Base-by-base conservation (phyloP, 2,888 invertebrate genomes). In the Hypercompe scribonia region DNA sequence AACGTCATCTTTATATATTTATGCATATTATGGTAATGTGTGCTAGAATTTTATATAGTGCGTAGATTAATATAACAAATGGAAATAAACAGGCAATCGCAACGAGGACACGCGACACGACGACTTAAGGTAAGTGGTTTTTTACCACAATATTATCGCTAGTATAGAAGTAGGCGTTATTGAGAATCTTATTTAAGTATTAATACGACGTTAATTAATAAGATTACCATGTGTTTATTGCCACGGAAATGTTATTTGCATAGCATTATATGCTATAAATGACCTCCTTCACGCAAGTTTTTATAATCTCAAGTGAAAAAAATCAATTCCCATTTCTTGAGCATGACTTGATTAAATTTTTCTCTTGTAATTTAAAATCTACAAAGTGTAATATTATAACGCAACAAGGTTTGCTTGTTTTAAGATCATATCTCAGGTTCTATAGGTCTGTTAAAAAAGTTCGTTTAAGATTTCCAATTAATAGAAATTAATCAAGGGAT, bases 21-120 rank as follows among this genome's bases (percentile, higher is more conserved):
- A 77, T 81, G 74, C 72, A 82, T 78, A 81, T 80, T 39, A 39
- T n/a, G 67, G 79, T 82, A 82, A 82, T 82, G 75, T 11, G 71
- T 80, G 74, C 36, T 36, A 36, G 4, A 36, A 36, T 36, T 36
- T 36, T 36, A 36, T 36, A 36, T 36, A 36, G 36, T 36, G 8
- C 36, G 36, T 36, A 36, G 36, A 36, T 36, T 36, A 36, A 11
- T 39, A 11, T 39, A 11, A 7, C 39, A 39, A 2, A 11, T 39
- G 11, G 10, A 5, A 39, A 39, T 39, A 11, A 11, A 39, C 39
- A 11, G 8, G 39, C 39, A 5, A 39, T 39, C 39, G 2, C 39
- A 39, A 39, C 11, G 39, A 39, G 39, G 39, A 39, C 39, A 39
- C 39, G 39, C 8, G 11, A 36, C 8, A 36, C n/a, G n/a, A n/a